These are phyloP conservation scores for Myodes glareolus DNA, from an alignment of 2,113 vertebrate species.

Conservation along the genomic window DNA sequence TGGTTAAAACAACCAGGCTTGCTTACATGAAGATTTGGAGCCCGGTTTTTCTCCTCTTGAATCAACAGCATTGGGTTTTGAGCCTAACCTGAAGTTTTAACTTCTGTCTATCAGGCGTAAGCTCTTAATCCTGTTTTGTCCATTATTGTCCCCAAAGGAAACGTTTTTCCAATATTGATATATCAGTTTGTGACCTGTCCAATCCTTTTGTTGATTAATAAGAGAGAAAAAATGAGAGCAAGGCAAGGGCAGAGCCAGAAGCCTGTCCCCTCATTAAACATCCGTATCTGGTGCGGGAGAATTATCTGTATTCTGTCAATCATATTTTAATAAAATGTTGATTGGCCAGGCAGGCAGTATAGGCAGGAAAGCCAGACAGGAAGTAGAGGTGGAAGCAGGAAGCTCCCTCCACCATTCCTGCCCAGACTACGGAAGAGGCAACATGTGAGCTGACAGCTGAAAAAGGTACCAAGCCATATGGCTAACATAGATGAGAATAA, in stretches of 20 bases:
- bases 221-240: not conserved
- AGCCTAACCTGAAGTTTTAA: not conserved
- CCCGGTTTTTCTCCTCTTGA: not conserved
- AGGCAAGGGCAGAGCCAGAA: not conserved
- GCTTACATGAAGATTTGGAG: not conserved
- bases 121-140: not conserved
- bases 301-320: no score
- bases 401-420: no score
- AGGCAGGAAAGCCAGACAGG: no score
- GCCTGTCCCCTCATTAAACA: rapidly evolving
- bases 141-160: not conserved
- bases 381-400: no score
- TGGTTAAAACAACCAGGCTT: not conserved
- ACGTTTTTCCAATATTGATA: not conserved
- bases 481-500: no score
- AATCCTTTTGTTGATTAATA: not conserved
- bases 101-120: not conserved
- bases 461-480: no score
- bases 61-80: not conserved
- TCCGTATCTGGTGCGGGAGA: no score
- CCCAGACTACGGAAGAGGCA: no score
- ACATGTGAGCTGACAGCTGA: no score
- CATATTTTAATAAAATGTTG: no score
- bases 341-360: no score
- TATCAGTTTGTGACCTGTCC: not conserved